Conservation (phyloP, 2,797 vertebrate genomes). For the Falco berigora region DNA sequence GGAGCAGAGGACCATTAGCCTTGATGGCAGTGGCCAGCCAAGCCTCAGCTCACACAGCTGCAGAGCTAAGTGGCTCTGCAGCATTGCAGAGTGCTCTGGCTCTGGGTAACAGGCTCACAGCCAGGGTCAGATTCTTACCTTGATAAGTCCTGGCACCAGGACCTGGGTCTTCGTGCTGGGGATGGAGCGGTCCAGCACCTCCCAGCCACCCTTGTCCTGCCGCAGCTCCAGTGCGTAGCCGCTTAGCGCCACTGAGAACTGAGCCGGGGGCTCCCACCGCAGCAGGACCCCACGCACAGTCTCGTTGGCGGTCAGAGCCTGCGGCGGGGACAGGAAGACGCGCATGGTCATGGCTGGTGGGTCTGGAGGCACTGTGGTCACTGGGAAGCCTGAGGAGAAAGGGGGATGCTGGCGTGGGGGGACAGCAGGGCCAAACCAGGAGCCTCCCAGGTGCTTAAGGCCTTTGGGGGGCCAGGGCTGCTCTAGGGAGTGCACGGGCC, state of each 20-base stretch:
- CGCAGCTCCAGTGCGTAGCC: slow-evolving; percentile 86
- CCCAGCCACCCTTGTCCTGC: slow-evolving; percentile 82
- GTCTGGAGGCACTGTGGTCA: slow-evolving; percentile 60
- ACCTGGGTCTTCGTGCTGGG: slow-evolving; percentile 79
- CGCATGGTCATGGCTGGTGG: slow-evolving; percentile 29
- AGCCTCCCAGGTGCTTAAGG: accelerated
- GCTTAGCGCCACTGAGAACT: slow-evolving; percentile 73
- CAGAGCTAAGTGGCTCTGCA: background rate
- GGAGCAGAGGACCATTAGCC: background rate
- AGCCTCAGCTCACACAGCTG: background rate
- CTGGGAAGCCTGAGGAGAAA: slow-evolving; percentile 63
- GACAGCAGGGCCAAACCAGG: background rate
- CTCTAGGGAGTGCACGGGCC: accelerated
- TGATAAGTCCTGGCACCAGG: slow-evolving; percentile 86
- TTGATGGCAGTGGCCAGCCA: background rate
- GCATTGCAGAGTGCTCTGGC: background rate
- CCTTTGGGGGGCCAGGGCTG: background rate
- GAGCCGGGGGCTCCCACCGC: slow-evolving; percentile 81
- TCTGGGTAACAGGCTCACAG: background rate
- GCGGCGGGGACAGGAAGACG: slow-evolving; percentile 79
- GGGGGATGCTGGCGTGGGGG: background rate
- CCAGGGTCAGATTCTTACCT: slow-evolving; percentile 69
- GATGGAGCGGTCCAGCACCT: slow-evolving; percentile 81
- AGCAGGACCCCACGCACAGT: slow-evolving; percentile 82
- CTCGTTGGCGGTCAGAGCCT: slow-evolving; percentile 78